Conservation (phyloP, 2,888 invertebrate genomes). For the Gortyna flavago region DNA sequence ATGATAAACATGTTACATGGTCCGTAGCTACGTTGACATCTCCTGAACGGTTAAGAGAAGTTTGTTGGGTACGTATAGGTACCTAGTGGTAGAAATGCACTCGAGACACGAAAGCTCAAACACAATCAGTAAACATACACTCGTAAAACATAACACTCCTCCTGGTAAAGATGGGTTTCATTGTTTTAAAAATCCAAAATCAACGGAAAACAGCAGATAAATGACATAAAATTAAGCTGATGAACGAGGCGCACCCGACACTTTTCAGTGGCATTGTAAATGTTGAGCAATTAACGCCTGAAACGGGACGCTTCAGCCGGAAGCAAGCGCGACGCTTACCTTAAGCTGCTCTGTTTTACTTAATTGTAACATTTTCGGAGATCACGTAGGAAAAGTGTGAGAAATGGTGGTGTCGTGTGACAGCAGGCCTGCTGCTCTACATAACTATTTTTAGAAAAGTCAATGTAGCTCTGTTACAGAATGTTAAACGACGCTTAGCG, state of each 20-base stretch:
- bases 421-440: not conserved
- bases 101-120: too few species aligned
- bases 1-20: too few species aligned
- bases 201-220: slow-evolving; percentile 24
- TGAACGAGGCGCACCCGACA: slow-evolving; percentile 42
- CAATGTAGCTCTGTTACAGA: not conserved
- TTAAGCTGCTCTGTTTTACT: slow-evolving; percentile 58
- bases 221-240: slow-evolving; percentile 49
- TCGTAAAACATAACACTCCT: too few species aligned
- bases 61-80: not conserved
- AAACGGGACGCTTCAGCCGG: slow-evolving; percentile 55
- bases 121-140: too few species aligned
- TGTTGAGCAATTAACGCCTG: slow-evolving; percentile 61
- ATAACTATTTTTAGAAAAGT: not conserved
- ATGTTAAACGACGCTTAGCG: not conserved
- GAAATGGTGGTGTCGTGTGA: slow-evolving; percentile 13
- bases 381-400: slow-evolving; percentile 39
- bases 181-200: slow-evolving; percentile 1
- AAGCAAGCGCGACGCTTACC: slow-evolving; percentile 57
- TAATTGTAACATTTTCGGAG: slow-evolving; percentile 40
- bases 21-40: too few species aligned
- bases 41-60: not conserved
- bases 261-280: slow-evolving; percentile 50
- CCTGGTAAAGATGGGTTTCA: not conserved
- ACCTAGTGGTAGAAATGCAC: not conserved